Evolutionary conservation across 2,888 invertebrate species (phyloP).

Genomic region (Drosophila phalerata): DNA sequence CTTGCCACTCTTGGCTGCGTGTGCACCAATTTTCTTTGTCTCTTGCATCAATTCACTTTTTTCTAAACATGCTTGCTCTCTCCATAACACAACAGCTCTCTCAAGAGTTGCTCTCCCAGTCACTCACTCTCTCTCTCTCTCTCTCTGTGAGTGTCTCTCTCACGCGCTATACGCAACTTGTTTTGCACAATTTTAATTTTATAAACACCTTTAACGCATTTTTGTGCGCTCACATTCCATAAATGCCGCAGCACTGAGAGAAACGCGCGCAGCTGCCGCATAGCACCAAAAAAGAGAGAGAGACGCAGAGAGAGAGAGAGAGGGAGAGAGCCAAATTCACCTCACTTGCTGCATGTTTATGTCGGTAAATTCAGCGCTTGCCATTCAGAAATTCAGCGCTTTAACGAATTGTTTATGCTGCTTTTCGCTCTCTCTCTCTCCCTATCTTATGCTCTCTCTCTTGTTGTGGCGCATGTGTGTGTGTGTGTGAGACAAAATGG

Average conservation of each 20-base stretch:
- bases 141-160: conserved; percentile 19
- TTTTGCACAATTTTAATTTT: conserved; percentile 81
- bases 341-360: conserved; percentile 59
- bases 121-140: conserved; percentile 2
- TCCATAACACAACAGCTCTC: conserved; percentile 11
- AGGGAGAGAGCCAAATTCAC: conserved; percentile 58
- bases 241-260: conserved; percentile 65
- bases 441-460: conserved; percentile 11
- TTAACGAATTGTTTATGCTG: conserved; percentile 38
- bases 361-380: conserved; percentile 57
- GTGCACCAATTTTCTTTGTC: conserved; percentile 79
- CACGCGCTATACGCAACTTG: conserved; percentile 69
- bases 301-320: conserved; percentile 10
- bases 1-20: conserved; percentile 24
- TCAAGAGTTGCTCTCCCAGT: neutral
- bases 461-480: conserved; percentile 14
- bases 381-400: conserved; percentile 75
- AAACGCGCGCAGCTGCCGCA: conserved; percentile 22
- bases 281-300: neutral
- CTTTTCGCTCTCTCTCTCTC: conserved; percentile 17
- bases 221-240: conserved; percentile 81
- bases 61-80: conserved; percentile 62
- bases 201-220: conserved; percentile 81
- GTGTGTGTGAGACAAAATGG: conserved; percentile 70
- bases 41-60: conserved; percentile 76